These are phyloP conservation scores for Oreochromis tanganicae DNA, from an alignment of 2,113 vertebrate genomes.

Conservation along the genomic window DNA sequence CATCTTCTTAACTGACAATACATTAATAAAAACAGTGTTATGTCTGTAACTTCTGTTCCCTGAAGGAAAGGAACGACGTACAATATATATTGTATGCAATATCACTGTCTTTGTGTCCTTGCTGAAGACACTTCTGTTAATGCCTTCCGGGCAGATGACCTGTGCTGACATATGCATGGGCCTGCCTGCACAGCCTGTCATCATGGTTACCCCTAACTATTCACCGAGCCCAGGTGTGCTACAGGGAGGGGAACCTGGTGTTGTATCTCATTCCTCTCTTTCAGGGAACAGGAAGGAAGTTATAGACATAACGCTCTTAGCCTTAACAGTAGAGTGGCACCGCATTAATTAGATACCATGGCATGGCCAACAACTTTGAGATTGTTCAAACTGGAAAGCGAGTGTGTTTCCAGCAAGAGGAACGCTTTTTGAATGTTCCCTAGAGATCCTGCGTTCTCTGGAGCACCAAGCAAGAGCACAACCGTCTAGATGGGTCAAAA, in stretches of 20 bases:
- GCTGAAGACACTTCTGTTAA: too few species aligned
- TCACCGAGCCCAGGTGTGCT: not conserved
- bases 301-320: not conserved
- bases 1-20: not conserved
- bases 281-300: not conserved
- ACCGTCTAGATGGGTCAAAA: not conserved
- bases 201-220: not conserved
- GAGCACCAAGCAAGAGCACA: not conserved
- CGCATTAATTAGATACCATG: accelerated
- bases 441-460: not conserved
- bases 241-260: not conserved
- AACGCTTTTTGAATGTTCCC: not conserved
- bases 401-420: not conserved
- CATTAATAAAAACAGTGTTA: not conserved
- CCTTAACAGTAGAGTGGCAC: not conserved
- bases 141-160: not conserved
- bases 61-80: not conserved
- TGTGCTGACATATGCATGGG: not conserved
- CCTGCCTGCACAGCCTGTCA: not conserved
- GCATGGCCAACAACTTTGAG: not conserved
- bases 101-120: not conserved
- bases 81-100: not conserved
- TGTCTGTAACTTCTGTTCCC: not conserved
- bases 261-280: not conserved
- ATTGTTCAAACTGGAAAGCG: not conserved